phyloP scores from a whole-genome alignment of 2,888 invertebrate genomes.

The Julus scanicus region DNA sequence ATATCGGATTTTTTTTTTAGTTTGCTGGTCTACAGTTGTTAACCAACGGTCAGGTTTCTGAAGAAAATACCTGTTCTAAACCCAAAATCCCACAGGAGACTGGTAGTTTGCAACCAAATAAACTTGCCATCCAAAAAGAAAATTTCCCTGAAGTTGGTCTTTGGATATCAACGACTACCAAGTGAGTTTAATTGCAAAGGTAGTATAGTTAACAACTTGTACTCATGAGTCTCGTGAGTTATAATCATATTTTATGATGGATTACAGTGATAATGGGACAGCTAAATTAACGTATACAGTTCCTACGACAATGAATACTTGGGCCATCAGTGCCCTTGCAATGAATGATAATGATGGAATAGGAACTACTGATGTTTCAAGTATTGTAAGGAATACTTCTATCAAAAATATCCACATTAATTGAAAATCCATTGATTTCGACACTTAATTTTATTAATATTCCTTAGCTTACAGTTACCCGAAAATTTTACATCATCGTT shows the following conservation, averaged over 20 bases:
- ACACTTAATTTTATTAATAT: not conserved
- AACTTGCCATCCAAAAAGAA: too few relatives aligned
- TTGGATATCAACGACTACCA: not conserved
- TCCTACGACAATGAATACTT: not conserved
- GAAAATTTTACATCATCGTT: not conserved
- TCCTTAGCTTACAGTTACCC: slow-evolving; percentile 16
- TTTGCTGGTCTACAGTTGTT: not conserved
- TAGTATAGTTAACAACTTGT: too few relatives aligned
- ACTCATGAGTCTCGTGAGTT: too few relatives aligned
- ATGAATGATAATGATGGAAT: not conserved
- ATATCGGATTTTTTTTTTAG: not conserved
- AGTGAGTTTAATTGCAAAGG: not conserved
- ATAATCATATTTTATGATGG: not conserved
- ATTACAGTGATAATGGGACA: not conserved
- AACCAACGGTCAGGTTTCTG: not conserved
- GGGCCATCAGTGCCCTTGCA: not conserved
- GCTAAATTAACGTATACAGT: not conserved
- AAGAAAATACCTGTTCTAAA: not conserved
- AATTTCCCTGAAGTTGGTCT: slow-evolving; percentile 10
- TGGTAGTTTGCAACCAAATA: not conserved
- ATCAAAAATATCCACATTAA: not conserved
- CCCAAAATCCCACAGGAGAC: not conserved
- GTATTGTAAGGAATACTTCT: not conserved
- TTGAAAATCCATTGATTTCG: not conserved
- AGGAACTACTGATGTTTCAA: not conserved